Percentiles rank a stretch among this genome's conserved stretches.
These are phyloP conservation scores for Ophonus ardosiacus DNA, from an alignment of 2,888 invertebrate genomes.

Conservation along the genomic window DNA sequence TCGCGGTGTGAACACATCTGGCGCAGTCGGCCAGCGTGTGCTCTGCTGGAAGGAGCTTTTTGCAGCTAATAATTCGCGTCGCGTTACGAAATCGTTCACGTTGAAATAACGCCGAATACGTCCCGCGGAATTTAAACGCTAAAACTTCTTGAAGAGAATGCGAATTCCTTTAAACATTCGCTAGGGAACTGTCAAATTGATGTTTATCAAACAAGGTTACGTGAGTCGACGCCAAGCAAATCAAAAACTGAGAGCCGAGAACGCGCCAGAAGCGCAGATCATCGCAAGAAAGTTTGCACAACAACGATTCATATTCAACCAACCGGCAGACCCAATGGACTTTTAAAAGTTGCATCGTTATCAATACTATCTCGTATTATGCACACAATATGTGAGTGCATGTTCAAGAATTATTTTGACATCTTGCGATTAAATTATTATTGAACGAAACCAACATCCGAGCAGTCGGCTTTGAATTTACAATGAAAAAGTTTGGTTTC, in stretches of 20 bases:
- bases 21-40: conserved; percentile 5
- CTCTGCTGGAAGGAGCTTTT: conserved; percentile 34
- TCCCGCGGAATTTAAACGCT: conserved; percentile 51
- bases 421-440: background rate
- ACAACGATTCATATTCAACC: background rate
- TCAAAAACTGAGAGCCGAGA: conserved; percentile 18
- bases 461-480: background rate
- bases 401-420: background rate
- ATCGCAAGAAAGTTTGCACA: conserved; percentile 35
- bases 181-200: conserved; percentile 56
- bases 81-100: conserved; percentile 42
- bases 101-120: conserved; percentile 41
- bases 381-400: too few relatives aligned
- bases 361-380: background rate
- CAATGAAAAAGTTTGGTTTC: conserved; percentile 47
- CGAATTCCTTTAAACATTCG: conserved; percentile 51
- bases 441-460: background rate
- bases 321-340: background rate
- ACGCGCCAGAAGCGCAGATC: background rate
- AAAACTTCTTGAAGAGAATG: conserved; percentile 59
- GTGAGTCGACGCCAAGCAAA: conserved; percentile 39
- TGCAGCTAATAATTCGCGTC: conserved; percentile 52
- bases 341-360: background rate
- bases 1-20: conserved; percentile 46
- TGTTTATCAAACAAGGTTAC: conserved; percentile 63